Conservation (phyloP, 2,888 invertebrate species). For the Acleris emargana region DNA sequence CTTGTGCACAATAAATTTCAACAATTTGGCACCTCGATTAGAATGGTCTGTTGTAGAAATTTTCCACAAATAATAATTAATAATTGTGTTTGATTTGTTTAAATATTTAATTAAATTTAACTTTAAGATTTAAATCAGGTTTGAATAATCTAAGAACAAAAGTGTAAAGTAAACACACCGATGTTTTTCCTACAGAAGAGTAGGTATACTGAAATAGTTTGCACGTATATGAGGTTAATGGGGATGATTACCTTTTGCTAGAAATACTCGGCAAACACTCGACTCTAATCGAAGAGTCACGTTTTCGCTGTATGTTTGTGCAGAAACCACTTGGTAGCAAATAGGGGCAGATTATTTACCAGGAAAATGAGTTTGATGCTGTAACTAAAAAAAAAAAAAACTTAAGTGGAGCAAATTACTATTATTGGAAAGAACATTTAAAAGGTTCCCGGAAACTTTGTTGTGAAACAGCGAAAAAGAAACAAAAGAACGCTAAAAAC, state of each 20-base stretch:
- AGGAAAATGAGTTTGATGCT: neutral
- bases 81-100: constrained; percentile 6
- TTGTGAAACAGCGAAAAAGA: neutral
- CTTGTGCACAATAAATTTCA: constrained; percentile 22
- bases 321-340: constrained; percentile 15
- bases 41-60: constrained; percentile 19
- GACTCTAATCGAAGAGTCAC: constrained; percentile 23
- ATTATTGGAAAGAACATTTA: neutral
- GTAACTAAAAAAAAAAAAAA: neutral
- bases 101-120: too few relatives aligned
- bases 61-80: constrained; percentile 9
- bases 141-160: too few relatives aligned
- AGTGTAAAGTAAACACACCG: neutral
- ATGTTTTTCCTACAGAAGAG: neutral
- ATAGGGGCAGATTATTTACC: constrained; percentile 2
- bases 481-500: neutral
- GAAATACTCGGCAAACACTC: constrained; percentile 26
- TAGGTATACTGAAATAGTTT: constrained; percentile 12
- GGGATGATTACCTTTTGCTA: constrained; percentile 22
- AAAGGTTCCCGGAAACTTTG: neutral
- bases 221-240: constrained; percentile 33
- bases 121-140: too few relatives aligned
- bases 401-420: neutral
- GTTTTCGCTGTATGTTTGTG: constrained; percentile 19
- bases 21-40: constrained; percentile 20